Conservation (phyloP, 1,140 invertebrate species). For the Trichoplusia ni region DNA sequence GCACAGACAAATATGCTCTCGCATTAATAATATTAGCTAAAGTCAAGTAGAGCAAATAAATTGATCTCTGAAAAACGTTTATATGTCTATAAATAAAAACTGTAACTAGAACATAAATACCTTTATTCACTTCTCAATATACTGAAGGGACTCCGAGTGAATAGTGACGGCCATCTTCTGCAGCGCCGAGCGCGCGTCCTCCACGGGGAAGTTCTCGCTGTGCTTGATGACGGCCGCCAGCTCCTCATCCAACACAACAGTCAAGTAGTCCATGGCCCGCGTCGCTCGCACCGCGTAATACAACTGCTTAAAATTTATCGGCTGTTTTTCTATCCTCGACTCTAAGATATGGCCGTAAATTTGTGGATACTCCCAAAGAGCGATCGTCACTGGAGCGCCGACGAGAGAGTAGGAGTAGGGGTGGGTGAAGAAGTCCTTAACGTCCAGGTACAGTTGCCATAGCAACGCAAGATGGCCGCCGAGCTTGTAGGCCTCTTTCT, state of each 20-base stretch:
- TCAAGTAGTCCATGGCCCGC: conserved; percentile 66
- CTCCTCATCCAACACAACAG: conserved; percentile 64
- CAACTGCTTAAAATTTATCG: conserved; percentile 62
- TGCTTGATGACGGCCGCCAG: conserved; percentile 56
- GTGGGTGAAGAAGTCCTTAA: conserved; percentile 79
- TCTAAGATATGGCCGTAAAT: conserved; percentile 82
- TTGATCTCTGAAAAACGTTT: too few relatives aligned
- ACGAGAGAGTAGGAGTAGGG: conserved; percentile 84
- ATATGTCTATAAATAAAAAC: neutral
- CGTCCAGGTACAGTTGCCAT: conserved; percentile 86
- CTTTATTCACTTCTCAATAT: conserved; percentile 57
- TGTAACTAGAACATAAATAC: neutral
- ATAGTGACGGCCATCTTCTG: conserved; percentile 71
- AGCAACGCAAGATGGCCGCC: conserved; percentile 92
- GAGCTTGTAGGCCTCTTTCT: conserved; percentile 88
- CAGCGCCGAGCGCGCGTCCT: conserved; percentile 63
- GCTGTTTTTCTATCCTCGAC: conserved; percentile 60
- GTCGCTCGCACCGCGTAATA: conserved; percentile 68
- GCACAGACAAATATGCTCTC: too few relatives aligned
- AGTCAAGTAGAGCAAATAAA: too few relatives aligned
- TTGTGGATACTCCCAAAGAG: conserved; percentile 86
- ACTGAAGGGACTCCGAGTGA: conserved; percentile 62
- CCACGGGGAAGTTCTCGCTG: conserved; percentile 59
- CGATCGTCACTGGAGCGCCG: conserved; percentile 89
- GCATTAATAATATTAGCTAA: too few relatives aligned